A percentile compares a stretch with the other conserved stretches of the same genome.
Evolutionary conservation across 2,797 vertebrate species (phyloP).

Genomic region (Nyctibius grandis): DNA sequence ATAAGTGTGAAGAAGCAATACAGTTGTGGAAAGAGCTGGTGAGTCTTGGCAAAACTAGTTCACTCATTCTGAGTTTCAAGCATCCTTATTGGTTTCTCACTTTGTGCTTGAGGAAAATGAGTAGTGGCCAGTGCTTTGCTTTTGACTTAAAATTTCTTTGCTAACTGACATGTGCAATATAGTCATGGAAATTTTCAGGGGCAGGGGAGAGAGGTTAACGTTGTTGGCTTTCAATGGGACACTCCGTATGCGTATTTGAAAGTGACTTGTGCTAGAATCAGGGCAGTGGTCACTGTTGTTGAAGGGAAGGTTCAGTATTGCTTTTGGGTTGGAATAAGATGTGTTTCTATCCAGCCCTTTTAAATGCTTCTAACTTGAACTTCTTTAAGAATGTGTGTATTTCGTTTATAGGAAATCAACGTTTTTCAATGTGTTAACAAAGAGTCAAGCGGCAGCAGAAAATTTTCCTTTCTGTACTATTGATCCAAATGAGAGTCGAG

Average conservation of each 20-base stretch:
- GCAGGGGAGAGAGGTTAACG: neutral
- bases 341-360: neutral
- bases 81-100: fast-evolving
- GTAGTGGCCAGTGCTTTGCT: neutral
- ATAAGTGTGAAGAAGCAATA: neutral
- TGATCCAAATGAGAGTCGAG: conserved; percentile 95
- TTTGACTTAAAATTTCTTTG: neutral
- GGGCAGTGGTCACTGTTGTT: neutral
- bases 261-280: neutral
- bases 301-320: neutral
- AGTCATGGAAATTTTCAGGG: neutral
- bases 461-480: conserved; percentile 97
- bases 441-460: conserved; percentile 90
- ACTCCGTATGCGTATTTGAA: fast-evolving
- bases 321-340: neutral
- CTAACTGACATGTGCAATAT: fast-evolving
- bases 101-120: neutral
- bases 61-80: neutral
- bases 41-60: neutral
- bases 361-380: neutral
- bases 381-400: neutral
- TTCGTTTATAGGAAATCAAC: conserved; percentile 91
- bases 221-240: neutral
- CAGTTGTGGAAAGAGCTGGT: neutral
- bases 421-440: conserved; percentile 94